These are phyloP conservation scores for Antheraea mylitta DNA, from an alignment of 1,140 invertebrate genomes.

Conservation along the genomic window DNA sequence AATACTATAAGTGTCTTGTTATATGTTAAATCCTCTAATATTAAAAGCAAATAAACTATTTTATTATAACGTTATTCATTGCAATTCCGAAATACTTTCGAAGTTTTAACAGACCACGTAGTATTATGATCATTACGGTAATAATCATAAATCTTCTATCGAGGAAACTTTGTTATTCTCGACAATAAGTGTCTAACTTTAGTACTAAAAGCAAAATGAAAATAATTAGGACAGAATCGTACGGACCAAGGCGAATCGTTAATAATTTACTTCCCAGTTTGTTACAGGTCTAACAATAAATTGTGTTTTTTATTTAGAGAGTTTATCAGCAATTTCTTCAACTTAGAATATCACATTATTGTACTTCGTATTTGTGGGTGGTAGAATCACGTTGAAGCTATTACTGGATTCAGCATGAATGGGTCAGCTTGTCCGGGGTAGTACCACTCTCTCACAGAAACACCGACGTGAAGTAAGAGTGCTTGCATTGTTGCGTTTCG, in stretches of 20 bases:
- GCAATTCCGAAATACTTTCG: neutral
- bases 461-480: too few relatives aligned
- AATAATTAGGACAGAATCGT: neutral
- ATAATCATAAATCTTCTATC: constrained; percentile 5
- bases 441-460: too few relatives aligned
- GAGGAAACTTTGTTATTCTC: neutral
- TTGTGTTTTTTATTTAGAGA: too few relatives aligned
- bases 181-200: neutral
- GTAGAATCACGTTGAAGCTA: too few relatives aligned
- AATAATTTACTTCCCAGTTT: neutral
- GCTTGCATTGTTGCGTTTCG: too few relatives aligned
- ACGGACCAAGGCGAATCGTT: neutral
- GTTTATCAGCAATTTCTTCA: too few relatives aligned
- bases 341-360: too few relatives aligned
- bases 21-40: neutral
- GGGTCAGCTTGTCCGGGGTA: too few relatives aligned
- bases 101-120: neutral
- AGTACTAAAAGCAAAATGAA: neutral
- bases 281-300: neutral
- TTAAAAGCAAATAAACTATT: neutral
- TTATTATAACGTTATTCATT: neutral
- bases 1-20: too few relatives aligned
- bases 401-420: too few relatives aligned
- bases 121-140: neutral
- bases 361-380: too few relatives aligned